Evolutionary conservation across 2,888 invertebrate species (phyloP).

Genomic region (Busseola fusca): DNA sequence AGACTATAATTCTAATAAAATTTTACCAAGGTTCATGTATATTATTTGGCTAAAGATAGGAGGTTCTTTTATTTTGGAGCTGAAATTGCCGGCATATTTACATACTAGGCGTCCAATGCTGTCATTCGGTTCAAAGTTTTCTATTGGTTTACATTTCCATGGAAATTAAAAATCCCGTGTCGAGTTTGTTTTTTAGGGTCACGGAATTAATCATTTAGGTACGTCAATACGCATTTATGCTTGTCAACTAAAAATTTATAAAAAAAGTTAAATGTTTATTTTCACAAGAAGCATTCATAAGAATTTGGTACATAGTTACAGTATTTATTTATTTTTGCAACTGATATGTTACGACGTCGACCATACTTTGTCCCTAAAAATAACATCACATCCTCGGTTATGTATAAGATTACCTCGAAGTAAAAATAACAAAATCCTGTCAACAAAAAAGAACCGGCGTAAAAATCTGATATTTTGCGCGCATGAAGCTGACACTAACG

Average conservation of each 20-base stretch:
- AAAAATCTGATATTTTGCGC: neutral
- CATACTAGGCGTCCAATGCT: neutral
- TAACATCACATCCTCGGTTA: neutral
- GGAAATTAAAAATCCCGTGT: slow-evolving; percentile 3
- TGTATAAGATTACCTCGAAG: neutral
- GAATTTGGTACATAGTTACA: neutral
- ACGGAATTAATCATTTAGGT: neutral
- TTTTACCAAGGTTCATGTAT: neutral
- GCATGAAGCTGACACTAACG: slow-evolving; percentile 30
- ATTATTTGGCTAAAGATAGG: neutral
- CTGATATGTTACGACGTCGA: neutral
- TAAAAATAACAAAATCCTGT: slow-evolving; percentile 4
- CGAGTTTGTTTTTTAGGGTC: neutral
- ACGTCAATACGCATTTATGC: neutral
- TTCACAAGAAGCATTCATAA: neutral
- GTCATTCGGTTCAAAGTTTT: slow-evolving; percentile 16
- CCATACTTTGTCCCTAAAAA: neutral
- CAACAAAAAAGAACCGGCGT: slow-evolving; percentile 1
- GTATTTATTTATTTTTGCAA: neutral
- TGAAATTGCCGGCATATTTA: slow-evolving; percentile 3
- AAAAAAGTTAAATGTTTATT: neutral
- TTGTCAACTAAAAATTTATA: neutral
- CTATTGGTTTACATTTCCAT: slow-evolving; percentile 11
- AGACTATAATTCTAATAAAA: slow-evolving; percentile 3
- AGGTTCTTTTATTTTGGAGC: neutral